These are phyloP conservation scores for Magallana ariakensis DNA, from an alignment of 1,140 invertebrate species.

Conservation along the genomic window DNA sequence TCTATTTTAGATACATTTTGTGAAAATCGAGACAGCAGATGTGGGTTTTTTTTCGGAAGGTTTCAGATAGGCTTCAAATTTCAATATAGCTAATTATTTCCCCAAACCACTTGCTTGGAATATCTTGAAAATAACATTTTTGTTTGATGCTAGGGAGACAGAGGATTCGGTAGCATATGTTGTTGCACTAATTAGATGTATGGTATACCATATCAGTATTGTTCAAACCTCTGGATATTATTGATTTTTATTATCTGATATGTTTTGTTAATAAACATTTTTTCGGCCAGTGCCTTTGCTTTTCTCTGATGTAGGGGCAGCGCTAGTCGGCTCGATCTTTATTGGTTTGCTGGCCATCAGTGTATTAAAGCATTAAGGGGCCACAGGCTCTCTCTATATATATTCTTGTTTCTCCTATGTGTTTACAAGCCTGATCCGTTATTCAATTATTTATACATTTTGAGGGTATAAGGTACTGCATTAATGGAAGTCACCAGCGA, in stretches of 20 bases:
- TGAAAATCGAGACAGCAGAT: too few relatives aligned
- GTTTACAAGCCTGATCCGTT: not conserved
- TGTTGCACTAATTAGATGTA: not conserved
- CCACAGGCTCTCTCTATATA: not conserved
- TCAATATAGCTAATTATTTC: too few relatives aligned
- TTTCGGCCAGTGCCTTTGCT: not conserved
- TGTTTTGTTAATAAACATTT: conserved; percentile 17
- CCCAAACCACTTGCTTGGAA: too few relatives aligned
- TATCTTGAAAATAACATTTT: too few relatives aligned
- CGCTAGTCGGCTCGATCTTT: not conserved
- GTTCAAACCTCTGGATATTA: not conserved
- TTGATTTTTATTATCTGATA: not conserved
- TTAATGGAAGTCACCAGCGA: not conserved
- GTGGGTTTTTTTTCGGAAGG: too few relatives aligned
- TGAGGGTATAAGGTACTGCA: not conserved
- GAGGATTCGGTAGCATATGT: not conserved
- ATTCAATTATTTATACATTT: conserved; percentile 20
- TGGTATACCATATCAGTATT: not conserved
- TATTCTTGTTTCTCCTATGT: not conserved
- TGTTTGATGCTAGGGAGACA: not conserved
- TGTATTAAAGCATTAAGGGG: not conserved
- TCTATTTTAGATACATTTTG: too few relatives aligned
- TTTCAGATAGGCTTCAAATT: too few relatives aligned
- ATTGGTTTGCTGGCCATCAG: not conserved
- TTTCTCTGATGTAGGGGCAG: too few relatives aligned